phyloP scores from a whole-genome alignment of 2,797 vertebrate species.

The Phylloscopus collybita region DNA sequence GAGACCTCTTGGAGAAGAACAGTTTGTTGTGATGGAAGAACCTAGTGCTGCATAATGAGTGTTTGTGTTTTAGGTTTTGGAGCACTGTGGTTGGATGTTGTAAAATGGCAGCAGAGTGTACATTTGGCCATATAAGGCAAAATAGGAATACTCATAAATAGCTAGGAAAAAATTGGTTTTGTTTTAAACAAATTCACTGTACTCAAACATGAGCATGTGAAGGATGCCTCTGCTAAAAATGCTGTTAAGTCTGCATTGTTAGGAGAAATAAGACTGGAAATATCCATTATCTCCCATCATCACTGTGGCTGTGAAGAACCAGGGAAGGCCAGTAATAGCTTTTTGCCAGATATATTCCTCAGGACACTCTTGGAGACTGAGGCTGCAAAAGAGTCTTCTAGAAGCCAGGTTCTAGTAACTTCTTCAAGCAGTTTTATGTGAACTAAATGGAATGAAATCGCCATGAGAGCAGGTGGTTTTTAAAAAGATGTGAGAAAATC shows the following conservation, averaged over 20 bases:
- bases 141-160: background rate
- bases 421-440: background rate
- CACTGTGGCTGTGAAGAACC: background rate
- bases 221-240: background rate
- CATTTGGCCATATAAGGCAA: background rate
- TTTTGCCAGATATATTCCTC: background rate
- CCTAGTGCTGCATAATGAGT: background rate
- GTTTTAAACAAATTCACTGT: background rate
- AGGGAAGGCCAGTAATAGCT: background rate
- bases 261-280: background rate
- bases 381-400: background rate
- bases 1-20: background rate
- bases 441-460: background rate
- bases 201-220: background rate
- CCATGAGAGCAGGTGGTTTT: background rate
- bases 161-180: background rate
- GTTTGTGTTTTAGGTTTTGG: background rate
- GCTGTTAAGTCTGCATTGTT: background rate
- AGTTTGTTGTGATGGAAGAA: background rate
- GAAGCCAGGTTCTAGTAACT: background rate
- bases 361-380: fast-evolving
- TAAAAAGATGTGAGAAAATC: background rate
- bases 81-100: background rate
- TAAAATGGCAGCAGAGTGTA: background rate
- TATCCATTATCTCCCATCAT: background rate